Evolutionary conservation across 2,797 vertebrate species (phyloP), one percentile per base, ranked within the genome.

Genomic region (Chelon auratus): DNA sequence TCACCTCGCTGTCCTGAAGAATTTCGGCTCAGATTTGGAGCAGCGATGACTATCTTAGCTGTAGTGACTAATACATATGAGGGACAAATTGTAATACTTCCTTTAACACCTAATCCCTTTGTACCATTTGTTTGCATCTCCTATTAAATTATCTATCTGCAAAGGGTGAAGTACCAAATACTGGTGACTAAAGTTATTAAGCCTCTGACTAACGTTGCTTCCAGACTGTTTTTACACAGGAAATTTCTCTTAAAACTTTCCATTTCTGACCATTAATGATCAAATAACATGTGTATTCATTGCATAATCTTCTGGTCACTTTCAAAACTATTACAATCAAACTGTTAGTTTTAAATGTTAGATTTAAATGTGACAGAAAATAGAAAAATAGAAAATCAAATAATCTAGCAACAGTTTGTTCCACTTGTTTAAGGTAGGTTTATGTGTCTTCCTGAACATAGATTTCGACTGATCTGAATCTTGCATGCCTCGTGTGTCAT

Each of bases 171-270:
- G 14, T 15, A 18, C 26, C 50, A 58, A 59, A 54, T 40, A 58
- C 20, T 53, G 30, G 17, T 10, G 15, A 47, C 13, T 10, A 1
- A 30, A 60, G 12, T 42, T 20, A 51, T 11, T 30, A 24, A 69
- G 22, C 3, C 20, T 55, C 26, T 47, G 13, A 47, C 71, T 57
- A 64, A 43, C 24, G 26, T 33, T 53, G 17, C 13, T 61, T 65
- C 26, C 9, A 47, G 37, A 72, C 30, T 30, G 30, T 54, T 72
- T 26, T 40, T 52, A 13, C 52, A 13, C 13, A 63, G 9, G 11
- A 24, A 39, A 51, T 63, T 66, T 2, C 50, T 2, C 53, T 53
- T 26, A 45, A 48, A 75, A 78, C 57, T 68, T 71, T 73, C 43
- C 22, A 78, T 73, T 64, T 72, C 56, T 68, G 58, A 75, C 26